Evolutionary conservation across 2,888 invertebrate species (phyloP).

Genomic region (Tricholauxania praeusta): DNA sequence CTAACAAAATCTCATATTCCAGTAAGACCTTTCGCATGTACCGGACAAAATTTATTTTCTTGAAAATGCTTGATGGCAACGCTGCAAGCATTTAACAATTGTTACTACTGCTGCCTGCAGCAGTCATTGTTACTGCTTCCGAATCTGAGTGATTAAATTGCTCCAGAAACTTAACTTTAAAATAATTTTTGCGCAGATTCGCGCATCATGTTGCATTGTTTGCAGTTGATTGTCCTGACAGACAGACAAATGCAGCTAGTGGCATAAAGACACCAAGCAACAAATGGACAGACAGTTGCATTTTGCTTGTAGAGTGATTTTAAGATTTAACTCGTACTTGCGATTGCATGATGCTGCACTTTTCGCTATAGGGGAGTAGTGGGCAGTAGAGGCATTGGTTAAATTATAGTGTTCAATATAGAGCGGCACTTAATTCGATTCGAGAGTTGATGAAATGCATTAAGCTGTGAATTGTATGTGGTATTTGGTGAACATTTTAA

Average conservation of each 20-base stretch:
- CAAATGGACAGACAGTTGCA: constrained; percentile 13
- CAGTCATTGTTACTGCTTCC: constrained; percentile 30
- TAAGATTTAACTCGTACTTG: constrained; percentile 14
- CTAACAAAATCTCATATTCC: too few species aligned
- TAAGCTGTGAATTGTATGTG: too few species aligned
- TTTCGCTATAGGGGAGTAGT: neutral
- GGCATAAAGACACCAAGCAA: neutral
- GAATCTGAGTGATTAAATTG: constrained; percentile 58
- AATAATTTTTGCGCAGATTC: constrained; percentile 58
- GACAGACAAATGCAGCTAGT: neutral
- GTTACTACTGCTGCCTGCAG: neutral
- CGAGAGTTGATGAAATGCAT: too few species aligned
- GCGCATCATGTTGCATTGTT: constrained; percentile 65
- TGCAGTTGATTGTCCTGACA: constrained; percentile 41
- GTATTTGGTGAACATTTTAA: too few species aligned
- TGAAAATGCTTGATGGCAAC: neutral
- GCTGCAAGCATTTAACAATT: neutral
- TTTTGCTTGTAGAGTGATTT: neutral
- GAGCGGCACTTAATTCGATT: too few species aligned
- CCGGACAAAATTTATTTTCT: too few species aligned
- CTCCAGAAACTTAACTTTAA: constrained; percentile 60
- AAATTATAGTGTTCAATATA: too few species aligned
- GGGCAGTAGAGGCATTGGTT: too few species aligned
- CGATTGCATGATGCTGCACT: constrained; percentile 43
- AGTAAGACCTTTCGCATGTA: too few species aligned